A percentile compares a stretch with the other conserved stretches of the same genome.
Conservation (phyloP, 2,113 vertebrate species). For the Hyla sarda region DNA sequence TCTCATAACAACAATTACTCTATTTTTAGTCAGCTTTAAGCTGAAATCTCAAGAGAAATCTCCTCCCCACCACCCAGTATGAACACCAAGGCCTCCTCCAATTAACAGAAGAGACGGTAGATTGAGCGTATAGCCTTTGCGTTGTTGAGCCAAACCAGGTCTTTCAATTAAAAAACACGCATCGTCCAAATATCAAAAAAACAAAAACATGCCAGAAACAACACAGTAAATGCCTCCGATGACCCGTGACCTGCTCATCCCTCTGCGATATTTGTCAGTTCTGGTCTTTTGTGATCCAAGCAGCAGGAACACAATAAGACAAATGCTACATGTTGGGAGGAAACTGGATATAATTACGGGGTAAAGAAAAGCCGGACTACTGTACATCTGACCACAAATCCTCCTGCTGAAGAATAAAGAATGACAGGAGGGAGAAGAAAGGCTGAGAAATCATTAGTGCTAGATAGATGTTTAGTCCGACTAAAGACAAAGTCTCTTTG, state of each 20-base stretch:
- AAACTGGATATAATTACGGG: slow-evolving; percentile 44
- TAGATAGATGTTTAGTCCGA: slow-evolving; percentile 39
- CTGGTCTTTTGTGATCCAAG: background rate
- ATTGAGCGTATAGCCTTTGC: background rate
- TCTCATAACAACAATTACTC: background rate
- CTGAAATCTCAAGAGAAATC: background rate
- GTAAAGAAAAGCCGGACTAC: background rate
- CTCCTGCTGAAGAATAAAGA: slow-evolving; percentile 24
- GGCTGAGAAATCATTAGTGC: slow-evolving; percentile 44
- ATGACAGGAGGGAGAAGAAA: slow-evolving; percentile 15
- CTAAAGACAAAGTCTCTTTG: slow-evolving; percentile 45
- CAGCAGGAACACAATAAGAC: background rate
- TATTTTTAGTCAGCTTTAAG: background rate
- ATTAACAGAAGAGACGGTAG: background rate
- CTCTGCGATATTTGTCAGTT: slow-evolving; percentile 17
- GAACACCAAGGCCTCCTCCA: background rate
- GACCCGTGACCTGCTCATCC: background rate
- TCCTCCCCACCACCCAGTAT: background rate
- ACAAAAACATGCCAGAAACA: background rate
- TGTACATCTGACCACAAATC: slow-evolving; percentile 37
- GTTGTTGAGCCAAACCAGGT: background rate
- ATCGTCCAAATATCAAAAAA: background rate
- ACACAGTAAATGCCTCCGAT: background rate
- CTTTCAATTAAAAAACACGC: background rate
- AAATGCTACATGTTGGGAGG: slow-evolving; percentile 3